A percentile compares a stretch with the other conserved stretches of the same genome.
These are phyloP conservation scores for Pseudorectes ferrugineus DNA, from an alignment of 2,113 vertebrate species.

Conservation along the genomic window DNA sequence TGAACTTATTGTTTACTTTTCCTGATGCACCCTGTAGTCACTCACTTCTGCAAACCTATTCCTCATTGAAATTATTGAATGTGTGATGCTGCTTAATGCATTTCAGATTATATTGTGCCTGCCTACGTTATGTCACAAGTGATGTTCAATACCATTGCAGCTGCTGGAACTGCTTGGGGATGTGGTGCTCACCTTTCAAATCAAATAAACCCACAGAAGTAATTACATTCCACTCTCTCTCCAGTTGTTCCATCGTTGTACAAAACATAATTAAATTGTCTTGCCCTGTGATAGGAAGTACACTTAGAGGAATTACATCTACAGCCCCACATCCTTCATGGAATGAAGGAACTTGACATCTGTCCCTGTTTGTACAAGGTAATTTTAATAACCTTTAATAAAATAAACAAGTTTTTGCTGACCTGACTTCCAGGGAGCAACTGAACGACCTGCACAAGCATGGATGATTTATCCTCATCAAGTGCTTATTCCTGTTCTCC, in stretches of 20 bases:
- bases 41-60: not conserved
- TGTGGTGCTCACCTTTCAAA: not conserved
- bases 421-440: not conserved
- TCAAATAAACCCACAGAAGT: not conserved
- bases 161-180: not conserved
- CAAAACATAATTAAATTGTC: not conserved
- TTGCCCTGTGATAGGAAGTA: not conserved
- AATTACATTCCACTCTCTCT: not conserved
- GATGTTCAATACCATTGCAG: not conserved
- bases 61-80: not conserved
- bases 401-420: not conserved
- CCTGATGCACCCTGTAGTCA: not conserved
- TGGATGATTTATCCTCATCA: not conserved
- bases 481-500: not conserved
- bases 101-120: not conserved
- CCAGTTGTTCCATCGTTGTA: not conserved
- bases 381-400: not conserved
- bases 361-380: not conserved
- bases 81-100: not conserved
- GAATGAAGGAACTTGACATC: not conserved
- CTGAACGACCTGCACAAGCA: fast-evolving
- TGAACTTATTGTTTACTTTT: not conserved
- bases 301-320: not conserved
- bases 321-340: not conserved
- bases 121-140: not conserved